These are phyloP conservation scores for Pyrocoelia pectoralis DNA, from an alignment of 2,888 invertebrate genomes.

Conservation along the genomic window DNA sequence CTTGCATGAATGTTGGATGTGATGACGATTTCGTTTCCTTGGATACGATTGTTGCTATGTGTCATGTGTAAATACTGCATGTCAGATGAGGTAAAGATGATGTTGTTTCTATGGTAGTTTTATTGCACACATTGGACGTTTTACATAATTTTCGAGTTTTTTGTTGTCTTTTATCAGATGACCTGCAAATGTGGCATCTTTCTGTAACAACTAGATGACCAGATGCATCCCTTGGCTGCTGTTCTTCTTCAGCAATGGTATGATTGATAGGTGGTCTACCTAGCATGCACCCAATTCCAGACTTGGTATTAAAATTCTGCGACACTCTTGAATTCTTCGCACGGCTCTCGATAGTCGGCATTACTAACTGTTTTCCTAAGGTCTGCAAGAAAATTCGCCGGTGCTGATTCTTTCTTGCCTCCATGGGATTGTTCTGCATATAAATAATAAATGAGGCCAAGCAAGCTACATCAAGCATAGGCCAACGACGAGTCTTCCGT, in stretches of 20 bases:
- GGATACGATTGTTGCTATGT: too few relatives aligned
- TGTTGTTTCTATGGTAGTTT: too few relatives aligned
- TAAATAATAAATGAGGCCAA: constrained; percentile 11
- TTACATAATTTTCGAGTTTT: too few relatives aligned
- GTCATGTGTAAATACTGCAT: too few relatives aligned
- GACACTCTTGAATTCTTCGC: not conserved
- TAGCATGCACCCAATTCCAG: not conserved
- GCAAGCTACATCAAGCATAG: constrained; percentile 9
- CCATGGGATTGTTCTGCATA: constrained; percentile 14
- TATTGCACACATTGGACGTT: too few relatives aligned
- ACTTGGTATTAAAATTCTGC: constrained; percentile 3
- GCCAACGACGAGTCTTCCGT: too few relatives aligned
- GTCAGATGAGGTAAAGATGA: too few relatives aligned
- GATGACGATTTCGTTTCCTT: too few relatives aligned
- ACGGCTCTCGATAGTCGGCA: not conserved
- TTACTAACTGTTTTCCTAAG: not conserved
- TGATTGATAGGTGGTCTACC: not conserved
- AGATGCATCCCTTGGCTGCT: constrained; percentile 1
- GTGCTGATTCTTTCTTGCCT: constrained; percentile 10
- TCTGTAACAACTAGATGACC: not conserved
- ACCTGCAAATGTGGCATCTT: not conserved
- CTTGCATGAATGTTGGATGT: too few relatives aligned
- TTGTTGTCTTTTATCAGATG: too few relatives aligned
- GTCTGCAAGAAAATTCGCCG: constrained; percentile 13
- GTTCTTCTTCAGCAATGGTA: not conserved